Evolutionary conservation across 1,140 invertebrate genomes (phyloP).

Genomic region (Mycetomoellerius zeteki): DNA sequence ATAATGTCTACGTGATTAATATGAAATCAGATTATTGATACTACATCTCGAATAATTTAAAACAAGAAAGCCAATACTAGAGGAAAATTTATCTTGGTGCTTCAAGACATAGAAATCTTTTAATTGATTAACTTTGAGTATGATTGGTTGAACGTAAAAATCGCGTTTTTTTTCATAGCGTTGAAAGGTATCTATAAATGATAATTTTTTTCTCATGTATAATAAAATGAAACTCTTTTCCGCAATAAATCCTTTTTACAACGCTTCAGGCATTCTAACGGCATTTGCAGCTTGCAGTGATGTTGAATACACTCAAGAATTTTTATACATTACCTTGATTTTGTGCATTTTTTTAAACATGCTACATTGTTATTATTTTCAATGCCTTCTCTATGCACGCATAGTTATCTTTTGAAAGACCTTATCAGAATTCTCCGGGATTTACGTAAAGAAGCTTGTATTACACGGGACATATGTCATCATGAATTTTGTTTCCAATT

Average conservation of each 20-base stretch:
- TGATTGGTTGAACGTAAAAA: slow-evolving; percentile 21
- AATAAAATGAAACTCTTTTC: slow-evolving; percentile 1
- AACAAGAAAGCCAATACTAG: background rate
- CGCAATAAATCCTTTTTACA: background rate
- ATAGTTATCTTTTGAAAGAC: background rate
- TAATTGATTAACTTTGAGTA: slow-evolving; percentile 41
- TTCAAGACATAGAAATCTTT: background rate
- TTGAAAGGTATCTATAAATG: slow-evolving; percentile 31
- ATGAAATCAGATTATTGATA: background rate
- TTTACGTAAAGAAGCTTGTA: slow-evolving; percentile 20
- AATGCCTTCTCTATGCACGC: background rate
- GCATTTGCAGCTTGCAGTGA: background rate
- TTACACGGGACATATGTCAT: background rate
- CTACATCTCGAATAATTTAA: background rate
- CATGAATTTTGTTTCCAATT: slow-evolving; percentile 32
- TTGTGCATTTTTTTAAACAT: background rate
- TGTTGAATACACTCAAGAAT: background rate
- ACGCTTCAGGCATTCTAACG: background rate
- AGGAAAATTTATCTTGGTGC: background rate
- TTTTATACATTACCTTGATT: slow-evolving; percentile 34
- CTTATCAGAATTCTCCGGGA: background rate
- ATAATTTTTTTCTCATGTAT: background rate
- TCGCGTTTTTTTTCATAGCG: background rate
- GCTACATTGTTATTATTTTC: background rate
- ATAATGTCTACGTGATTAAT: background rate